Conservation (phyloP, 1,140 invertebrate species). For the Lucilia sericata region DNA sequence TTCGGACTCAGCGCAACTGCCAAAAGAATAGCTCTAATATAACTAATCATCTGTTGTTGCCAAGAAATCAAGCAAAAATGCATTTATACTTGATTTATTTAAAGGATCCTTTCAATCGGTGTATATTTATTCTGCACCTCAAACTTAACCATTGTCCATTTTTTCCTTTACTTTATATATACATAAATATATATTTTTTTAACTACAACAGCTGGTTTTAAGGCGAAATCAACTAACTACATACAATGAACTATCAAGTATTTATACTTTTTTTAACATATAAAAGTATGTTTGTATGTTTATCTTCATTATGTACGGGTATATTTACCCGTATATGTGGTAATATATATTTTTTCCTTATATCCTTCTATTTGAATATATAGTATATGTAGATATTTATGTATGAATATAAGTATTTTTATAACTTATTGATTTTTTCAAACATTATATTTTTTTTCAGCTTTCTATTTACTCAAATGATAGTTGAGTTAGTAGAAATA, state of each 20-base stretch:
- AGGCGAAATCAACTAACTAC: background rate
- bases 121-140: too few species aligned
- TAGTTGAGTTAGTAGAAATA: background rate
- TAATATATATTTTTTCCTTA: background rate
- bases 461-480: background rate
- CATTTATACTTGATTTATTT: too few species aligned
- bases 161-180: too few species aligned
- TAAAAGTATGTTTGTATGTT: too few species aligned
- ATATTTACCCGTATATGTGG: background rate
- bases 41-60: too few species aligned
- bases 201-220: background rate
- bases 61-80: too few species aligned
- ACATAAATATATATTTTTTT: background rate
- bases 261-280: background rate
- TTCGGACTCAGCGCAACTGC: too few species aligned
- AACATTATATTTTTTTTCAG: background rate
- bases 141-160: too few species aligned
- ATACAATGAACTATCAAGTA: background rate
- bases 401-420: background rate
- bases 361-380: too few species aligned
- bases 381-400: too few species aligned
- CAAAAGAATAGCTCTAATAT: too few species aligned
- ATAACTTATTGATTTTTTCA: constrained; percentile 17
- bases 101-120: too few species aligned
- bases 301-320: background rate